Evolutionary conservation across 37 sponge, comb jelly and placozoan species (phyloP).

Genomic region (Chondrilla cf. caribensis): DNA sequence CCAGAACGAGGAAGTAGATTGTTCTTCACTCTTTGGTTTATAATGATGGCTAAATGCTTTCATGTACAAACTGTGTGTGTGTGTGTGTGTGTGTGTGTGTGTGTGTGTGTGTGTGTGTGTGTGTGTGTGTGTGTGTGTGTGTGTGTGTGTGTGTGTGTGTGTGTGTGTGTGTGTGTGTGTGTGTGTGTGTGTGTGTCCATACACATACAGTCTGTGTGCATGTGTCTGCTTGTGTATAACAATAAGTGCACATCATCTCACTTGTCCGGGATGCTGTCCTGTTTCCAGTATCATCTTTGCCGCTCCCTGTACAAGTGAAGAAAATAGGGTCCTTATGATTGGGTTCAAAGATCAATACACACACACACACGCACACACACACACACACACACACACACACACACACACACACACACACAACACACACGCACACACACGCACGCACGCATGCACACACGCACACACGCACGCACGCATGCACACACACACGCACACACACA

Average conservation of each 20-base stretch:
- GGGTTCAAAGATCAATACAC: too few species aligned
- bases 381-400: constrained; percentile 52
- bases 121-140: constrained; percentile 15
- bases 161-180: constrained; percentile 18
- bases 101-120: constrained; percentile 16
- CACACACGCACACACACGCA: constrained; percentile 54
- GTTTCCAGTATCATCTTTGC: constrained; percentile 93
- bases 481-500: constrained; percentile 31
- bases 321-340: too few species aligned
- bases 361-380: constrained; percentile 40
- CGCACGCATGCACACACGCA: constrained; percentile 35
- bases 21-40: too few species aligned
- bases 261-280: constrained; percentile 89
- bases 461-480: constrained; percentile 40
- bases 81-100: constrained; percentile 3
- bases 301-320: too few species aligned
- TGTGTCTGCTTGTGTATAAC: neutral
- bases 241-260: constrained; percentile 23
- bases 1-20: neutral
- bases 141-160: constrained; percentile 14
- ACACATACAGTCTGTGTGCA: neutral
- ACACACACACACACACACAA: constrained; percentile 51
- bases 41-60: too few species aligned
- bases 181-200: constrained; percentile 17
- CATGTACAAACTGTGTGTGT: too few species aligned